Evolutionary conservation across 1,140 invertebrate species (phyloP).

Genomic region (Drosophila persimilis): DNA sequence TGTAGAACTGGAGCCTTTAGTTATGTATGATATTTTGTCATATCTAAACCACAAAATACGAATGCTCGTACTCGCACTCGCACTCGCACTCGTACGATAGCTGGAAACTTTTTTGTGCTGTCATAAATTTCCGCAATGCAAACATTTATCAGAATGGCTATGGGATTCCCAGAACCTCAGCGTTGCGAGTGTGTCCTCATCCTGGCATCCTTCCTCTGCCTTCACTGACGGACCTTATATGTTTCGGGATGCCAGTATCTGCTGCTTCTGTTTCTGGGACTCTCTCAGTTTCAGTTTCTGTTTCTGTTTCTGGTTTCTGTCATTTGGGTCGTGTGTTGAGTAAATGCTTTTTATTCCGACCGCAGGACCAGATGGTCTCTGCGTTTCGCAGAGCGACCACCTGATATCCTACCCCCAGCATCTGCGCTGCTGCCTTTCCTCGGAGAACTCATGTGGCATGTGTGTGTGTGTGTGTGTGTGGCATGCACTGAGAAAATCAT

Average conservation of each 20-base stretch:
- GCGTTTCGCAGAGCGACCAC: slow-evolving; percentile 4
- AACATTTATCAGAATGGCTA: slow-evolving; percentile 71
- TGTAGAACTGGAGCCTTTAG: slow-evolving; percentile 11
- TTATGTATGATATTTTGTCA: slow-evolving; percentile 69
- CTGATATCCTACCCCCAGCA: slow-evolving; percentile 10
- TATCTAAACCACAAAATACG: slow-evolving; percentile 70
- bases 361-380: slow-evolving; percentile 52
- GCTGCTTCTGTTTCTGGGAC: slow-evolving; percentile 10
- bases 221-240: slow-evolving; percentile 49
- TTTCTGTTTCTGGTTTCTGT: slow-evolving; percentile 29
- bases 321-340: slow-evolving; percentile 36
- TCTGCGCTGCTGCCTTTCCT: no score
- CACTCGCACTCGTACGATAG: slow-evolving; percentile 31
- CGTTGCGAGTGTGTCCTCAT: background rate
- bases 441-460: slow-evolving; percentile 15
- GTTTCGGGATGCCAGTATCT: background rate
- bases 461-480: background rate
- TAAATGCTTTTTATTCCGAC: slow-evolving; percentile 66
- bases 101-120: slow-evolving; percentile 70
- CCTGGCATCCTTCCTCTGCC: background rate
- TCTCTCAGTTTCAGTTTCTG: slow-evolving; percentile 3
- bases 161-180: slow-evolving; percentile 25
- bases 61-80: no score
- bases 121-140: slow-evolving; percentile 78
- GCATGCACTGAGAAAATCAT: slow-evolving; percentile 3